Evolutionary conservation across 1,140 invertebrate species (phyloP).

Genomic region (Zaprionus kolodkinae): DNA sequence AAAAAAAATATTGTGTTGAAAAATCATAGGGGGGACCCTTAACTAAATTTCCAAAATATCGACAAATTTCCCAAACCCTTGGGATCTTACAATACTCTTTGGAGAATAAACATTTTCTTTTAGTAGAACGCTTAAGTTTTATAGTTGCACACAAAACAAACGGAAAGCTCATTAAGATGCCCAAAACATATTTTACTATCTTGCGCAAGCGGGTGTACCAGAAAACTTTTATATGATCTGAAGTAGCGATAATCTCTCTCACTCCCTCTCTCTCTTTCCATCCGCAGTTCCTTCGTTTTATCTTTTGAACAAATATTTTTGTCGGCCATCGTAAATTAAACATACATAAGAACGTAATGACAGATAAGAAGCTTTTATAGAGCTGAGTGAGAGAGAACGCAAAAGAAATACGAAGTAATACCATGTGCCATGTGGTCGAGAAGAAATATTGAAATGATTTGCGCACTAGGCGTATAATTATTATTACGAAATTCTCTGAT

Average conservation of each 20-base stretch:
- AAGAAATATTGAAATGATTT: neutral
- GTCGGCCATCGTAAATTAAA: constrained; percentile 16
- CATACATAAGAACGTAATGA: constrained; percentile 19
- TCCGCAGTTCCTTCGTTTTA: constrained; percentile 18
- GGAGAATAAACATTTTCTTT: constrained; percentile 1
- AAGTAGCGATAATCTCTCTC: constrained; percentile 27
- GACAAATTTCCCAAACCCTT: too few species aligned
- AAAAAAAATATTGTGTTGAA: too few species aligned
- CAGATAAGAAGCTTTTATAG: constrained; percentile 40
- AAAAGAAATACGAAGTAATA: constrained; percentile 25
- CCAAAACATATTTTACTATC: neutral
- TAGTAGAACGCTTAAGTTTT: neutral
- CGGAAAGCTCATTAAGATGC: neutral
- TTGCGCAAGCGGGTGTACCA: neutral
- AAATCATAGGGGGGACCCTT: too few species aligned
- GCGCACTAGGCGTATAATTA: neutral
- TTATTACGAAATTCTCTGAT: neutral
- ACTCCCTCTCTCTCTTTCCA: too few species aligned
- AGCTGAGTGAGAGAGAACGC: neutral
- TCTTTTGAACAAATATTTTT: constrained; percentile 26
- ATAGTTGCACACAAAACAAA: neutral
- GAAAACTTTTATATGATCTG: constrained; percentile 22
- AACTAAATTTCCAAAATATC: too few species aligned
- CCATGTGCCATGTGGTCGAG: constrained; percentile 29
- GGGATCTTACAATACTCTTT: neutral